These are phyloP conservation scores for Diogma glabrata DNA, from an alignment of 2,888 invertebrate species.

Conservation along the genomic window DNA sequence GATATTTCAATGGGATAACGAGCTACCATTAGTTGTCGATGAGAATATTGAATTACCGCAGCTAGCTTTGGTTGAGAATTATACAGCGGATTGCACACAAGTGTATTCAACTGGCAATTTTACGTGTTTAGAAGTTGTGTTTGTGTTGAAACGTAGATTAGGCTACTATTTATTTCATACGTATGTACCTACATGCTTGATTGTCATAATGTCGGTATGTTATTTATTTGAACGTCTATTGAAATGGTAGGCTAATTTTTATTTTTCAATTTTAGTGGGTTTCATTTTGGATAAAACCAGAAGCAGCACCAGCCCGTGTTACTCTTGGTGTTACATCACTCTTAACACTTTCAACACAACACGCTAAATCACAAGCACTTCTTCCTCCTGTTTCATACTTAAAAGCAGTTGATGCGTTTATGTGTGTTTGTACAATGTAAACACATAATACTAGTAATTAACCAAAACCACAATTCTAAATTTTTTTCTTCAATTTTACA, in stretches of 20 bases:
- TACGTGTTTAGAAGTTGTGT: constrained; percentile 82
- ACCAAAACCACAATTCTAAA: background rate
- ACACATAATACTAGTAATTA: constrained; percentile 26
- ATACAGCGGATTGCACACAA: constrained; percentile 83
- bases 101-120: constrained; percentile 90
- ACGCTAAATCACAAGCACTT: constrained; percentile 88
- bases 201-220: constrained; percentile 87
- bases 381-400: constrained; percentile 87
- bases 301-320: constrained; percentile 85
- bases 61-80: constrained; percentile 70
- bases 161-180: constrained; percentile 91
- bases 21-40: constrained; percentile 78
- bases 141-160: constrained; percentile 74
- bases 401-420: constrained; percentile 85
- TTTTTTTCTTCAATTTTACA: constrained; percentile 27
- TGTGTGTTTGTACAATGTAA: constrained; percentile 83
- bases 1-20: constrained; percentile 88
- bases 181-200: constrained; percentile 86
- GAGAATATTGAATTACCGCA: constrained; percentile 86
- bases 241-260: background rate
- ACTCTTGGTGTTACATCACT: constrained; percentile 85
- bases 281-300: constrained; percentile 91
- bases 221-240: background rate
- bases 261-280: constrained; percentile 56
- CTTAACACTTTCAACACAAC: constrained; percentile 80